Evolutionary conservation across 1,140 invertebrate genomes (phyloP).

Genomic region (Cepaea nemoralis): DNA sequence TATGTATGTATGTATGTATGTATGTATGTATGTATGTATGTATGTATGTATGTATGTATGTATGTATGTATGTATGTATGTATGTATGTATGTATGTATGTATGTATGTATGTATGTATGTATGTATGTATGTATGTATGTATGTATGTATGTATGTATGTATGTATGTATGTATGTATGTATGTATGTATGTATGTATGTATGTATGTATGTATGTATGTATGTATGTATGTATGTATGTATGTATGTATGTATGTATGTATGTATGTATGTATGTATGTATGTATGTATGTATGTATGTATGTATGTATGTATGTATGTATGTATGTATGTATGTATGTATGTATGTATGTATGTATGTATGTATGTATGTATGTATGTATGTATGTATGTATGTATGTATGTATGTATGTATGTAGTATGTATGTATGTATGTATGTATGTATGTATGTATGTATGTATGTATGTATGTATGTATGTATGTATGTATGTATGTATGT

Average conservation of each 20-base stretch:
- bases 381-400: too few species aligned
- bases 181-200: constrained; percentile 11
- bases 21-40: constrained; percentile 11
- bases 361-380: constrained; percentile 11
- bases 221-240: constrained; percentile 11
- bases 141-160: constrained; percentile 1
- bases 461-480: constrained; percentile 11
- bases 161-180: constrained; percentile 5
- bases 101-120: constrained; percentile 11
- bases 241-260: constrained; percentile 5
- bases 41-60: constrained; percentile 11
- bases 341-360: background rate
- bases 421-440: constrained; percentile 11
- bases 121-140: constrained; percentile 11
- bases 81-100: constrained; percentile 11
- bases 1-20: constrained; percentile 11
- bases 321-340: background rate
- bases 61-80: constrained; percentile 11
- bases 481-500: constrained; percentile 11
- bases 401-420: too few species aligned
- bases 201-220: constrained; percentile 11
- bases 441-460: constrained; percentile 11
- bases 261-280: background rate
- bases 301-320: background rate
- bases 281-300: background rate